These are phyloP conservation scores for Hyposoter didymator DNA, from an alignment of 2,888 invertebrate species.

Conservation along the genomic window DNA sequence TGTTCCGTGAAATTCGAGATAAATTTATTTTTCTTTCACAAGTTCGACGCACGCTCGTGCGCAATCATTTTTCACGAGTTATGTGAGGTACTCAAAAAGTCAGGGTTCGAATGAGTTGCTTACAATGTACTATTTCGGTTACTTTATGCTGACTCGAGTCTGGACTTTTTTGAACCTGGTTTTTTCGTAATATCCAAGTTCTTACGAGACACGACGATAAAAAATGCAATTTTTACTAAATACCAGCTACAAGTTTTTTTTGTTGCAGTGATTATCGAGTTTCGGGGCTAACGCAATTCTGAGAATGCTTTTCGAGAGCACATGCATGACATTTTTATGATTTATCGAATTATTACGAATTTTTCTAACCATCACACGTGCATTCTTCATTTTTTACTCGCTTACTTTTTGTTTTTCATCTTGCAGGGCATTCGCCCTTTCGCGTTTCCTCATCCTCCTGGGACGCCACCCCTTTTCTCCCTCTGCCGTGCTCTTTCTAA, in stretches of 20 bases:
- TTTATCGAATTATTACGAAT: background rate
- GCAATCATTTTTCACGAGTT: slow-evolving; percentile 18
- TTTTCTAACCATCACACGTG: background rate
- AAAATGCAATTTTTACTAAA: background rate
- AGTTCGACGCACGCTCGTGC: slow-evolving; percentile 21
- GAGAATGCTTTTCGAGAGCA: background rate
- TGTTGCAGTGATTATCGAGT: background rate
- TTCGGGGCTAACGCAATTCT: background rate
- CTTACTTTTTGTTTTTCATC: slow-evolving; percentile 40
- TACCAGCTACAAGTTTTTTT: background rate
- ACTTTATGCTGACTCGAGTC: background rate
- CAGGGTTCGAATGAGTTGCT: background rate
- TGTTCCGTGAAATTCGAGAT: slow-evolving; percentile 15
- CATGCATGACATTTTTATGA: too few relatives aligned
- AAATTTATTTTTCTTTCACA: slow-evolving; percentile 1
- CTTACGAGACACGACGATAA: background rate
- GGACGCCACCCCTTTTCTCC: slow-evolving; percentile 18
- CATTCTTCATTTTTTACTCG: background rate
- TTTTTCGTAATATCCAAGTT: background rate
- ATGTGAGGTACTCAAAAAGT: background rate
- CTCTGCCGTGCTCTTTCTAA: slow-evolving; percentile 33
- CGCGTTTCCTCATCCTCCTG: slow-evolving; percentile 40
- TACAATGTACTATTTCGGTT: background rate
- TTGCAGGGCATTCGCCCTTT: slow-evolving; percentile 57
- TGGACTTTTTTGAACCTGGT: background rate